These are phyloP conservation scores for Prionailurus bengalensis DNA, from an alignment of 2,113 vertebrate genomes.

Conservation along the genomic window DNA sequence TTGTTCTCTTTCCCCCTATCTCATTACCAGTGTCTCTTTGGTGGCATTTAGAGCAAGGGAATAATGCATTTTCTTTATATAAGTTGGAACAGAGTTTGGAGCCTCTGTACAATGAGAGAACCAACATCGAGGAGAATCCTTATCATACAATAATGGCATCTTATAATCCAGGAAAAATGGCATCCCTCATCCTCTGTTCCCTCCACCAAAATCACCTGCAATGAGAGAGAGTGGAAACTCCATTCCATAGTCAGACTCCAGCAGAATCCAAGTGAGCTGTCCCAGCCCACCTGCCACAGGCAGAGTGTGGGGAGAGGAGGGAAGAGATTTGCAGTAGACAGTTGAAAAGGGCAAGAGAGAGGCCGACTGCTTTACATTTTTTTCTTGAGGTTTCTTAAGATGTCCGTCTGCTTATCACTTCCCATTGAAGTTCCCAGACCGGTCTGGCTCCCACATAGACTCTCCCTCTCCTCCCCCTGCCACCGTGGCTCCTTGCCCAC, in stretches of 20 bases:
- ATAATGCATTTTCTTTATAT: conserved; percentile 11
- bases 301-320: background rate
- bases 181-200: background rate
- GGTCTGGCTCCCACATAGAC: background rate
- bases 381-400: conserved; percentile 72
- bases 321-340: conserved; percentile 41
- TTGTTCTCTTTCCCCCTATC: background rate
- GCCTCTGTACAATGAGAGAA: background rate
- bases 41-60: conserved; percentile 25
- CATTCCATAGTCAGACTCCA: conserved; percentile 53
- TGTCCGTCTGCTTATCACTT: conserved; percentile 70
- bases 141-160: background rate
- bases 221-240: background rate
- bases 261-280: conserved; percentile 37
- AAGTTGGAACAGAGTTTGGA: conserved; percentile 39
- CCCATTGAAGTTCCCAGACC: conserved; percentile 66
- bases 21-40: conserved; percentile 43
- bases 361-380: background rate
- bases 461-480: background rate
- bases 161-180: conserved; percentile 59
- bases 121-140: conserved; percentile 33
- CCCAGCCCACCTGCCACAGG: background rate
- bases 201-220: conserved; percentile 22
- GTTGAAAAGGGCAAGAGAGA: conserved; percentile 55
- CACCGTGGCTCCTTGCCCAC: background rate